These are phyloP conservation scores for Labeo rohita DNA, from an alignment of 2,113 vertebrate genomes.

Conservation along the genomic window DNA sequence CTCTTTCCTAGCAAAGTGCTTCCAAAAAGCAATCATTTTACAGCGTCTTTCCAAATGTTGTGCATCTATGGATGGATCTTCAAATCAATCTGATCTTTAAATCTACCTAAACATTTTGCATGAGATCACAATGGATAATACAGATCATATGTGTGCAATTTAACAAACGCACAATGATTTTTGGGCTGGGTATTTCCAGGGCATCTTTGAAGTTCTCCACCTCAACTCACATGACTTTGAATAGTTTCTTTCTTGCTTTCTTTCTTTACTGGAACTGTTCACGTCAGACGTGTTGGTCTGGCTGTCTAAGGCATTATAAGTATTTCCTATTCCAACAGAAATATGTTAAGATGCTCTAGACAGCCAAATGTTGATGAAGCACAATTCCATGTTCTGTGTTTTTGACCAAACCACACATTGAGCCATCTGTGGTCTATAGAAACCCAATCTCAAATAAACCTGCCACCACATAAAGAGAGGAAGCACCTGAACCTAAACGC, in stretches of 20 bases:
- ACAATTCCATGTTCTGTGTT: background rate
- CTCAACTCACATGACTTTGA: background rate
- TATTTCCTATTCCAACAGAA: slow-evolving; percentile 28
- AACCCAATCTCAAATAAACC: slow-evolving; percentile 26
- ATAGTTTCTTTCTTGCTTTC: slow-evolving; percentile 10
- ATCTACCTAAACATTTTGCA: background rate
- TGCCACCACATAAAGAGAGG: slow-evolving; percentile 4
- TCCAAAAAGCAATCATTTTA: background rate
- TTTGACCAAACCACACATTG: slow-evolving; percentile 8
- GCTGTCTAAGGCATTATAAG: slow-evolving; percentile 9
- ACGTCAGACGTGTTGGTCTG: slow-evolving; percentile 2
- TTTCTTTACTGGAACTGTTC: slow-evolving; percentile 18
- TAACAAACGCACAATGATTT: background rate
- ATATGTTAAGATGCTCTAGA: slow-evolving; percentile 27
- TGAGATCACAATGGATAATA: slow-evolving; percentile 1
- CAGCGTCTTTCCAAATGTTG: background rate
- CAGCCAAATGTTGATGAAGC: slow-evolving; percentile 28
- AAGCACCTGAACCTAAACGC: background rate
- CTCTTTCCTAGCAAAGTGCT: background rate
- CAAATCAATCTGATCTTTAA: background rate
- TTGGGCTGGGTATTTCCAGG: background rate
- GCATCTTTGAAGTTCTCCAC: background rate
- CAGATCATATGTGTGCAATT: background rate
- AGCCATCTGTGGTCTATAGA: background rate
- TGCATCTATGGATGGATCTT: background rate